These are phyloP conservation scores for Drosophila virilis DNA, from an alignment of 1,140 invertebrate genomes.

Conservation along the genomic window DNA sequence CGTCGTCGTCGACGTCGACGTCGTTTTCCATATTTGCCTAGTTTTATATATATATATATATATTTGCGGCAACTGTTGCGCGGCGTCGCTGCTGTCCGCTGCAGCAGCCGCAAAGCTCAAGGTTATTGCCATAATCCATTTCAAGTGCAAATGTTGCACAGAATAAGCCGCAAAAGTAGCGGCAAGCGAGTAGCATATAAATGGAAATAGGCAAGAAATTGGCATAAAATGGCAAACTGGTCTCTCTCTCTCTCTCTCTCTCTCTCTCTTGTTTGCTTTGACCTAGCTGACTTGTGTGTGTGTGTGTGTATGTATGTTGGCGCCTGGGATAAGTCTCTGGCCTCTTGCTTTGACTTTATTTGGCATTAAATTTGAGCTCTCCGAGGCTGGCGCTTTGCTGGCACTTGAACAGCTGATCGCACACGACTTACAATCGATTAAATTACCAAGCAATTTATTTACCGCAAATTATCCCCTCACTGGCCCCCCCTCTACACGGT, in stretches of 20 bases:
- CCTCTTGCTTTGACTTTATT: constrained; percentile 49
- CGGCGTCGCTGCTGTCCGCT: constrained; percentile 33
- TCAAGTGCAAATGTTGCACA: constrained; percentile 79
- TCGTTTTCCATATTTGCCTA: constrained; percentile 73
- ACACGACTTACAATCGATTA: constrained; percentile 29
- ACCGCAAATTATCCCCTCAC: constrained; percentile 31
- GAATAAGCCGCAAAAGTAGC: constrained; percentile 52
- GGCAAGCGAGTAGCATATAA: constrained; percentile 40
- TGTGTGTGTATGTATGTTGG: constrained; percentile 12
- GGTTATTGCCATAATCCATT: constrained; percentile 82
- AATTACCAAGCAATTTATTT: constrained; percentile 44
- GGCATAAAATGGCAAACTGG: constrained; percentile 40
- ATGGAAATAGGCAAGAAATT: constrained; percentile 51
- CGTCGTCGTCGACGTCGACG: constrained; percentile 40
- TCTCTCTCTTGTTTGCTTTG: constrained; percentile 4
- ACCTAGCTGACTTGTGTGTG: constrained; percentile 3
- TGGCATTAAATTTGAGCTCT: constrained; percentile 44
- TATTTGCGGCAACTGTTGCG: constrained; percentile 72
- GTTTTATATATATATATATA: constrained; percentile 22
- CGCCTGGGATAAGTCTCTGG: constrained; percentile 40
- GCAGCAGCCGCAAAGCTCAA: constrained; percentile 70
- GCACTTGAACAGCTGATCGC: constrained; percentile 43
- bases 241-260: constrained; percentile 13
- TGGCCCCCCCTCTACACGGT: constrained; percentile 15
- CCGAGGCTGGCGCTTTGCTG: constrained; percentile 18